Base-by-base conservation (phyloP, 2,888 invertebrate species). In the Eupelmus urozonus region DNA sequence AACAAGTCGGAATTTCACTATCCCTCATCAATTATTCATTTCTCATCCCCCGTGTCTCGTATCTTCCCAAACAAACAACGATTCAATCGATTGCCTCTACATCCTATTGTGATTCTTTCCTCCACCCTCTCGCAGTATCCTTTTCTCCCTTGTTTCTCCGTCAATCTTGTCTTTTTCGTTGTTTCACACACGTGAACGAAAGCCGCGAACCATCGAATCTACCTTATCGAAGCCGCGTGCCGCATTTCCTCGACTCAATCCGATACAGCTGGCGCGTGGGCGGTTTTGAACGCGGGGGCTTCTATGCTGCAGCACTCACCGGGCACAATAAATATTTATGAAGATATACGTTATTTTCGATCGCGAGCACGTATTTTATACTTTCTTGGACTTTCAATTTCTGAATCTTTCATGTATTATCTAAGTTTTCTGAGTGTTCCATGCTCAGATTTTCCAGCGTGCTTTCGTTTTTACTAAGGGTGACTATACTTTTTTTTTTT, bases 251-350 rank as follows among this genome's bases (percentile, higher is more conserved):
- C 42, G 60, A 45, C 45, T 55, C 76, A 70, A 69, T 76, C 76
- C 76, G 55, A 53, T 57, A 49, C 62, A 51, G 59, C 42, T 34
- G 62, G 45, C 9, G 9, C 9, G 34, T 34, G 9, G 34, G 5
- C 9, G 34, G 34, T 3, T 34, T 34, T 34, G 3, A 3, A 5
- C 34, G 3, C 34, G 34, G 34, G 9, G 34, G 9, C n/a, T 5
- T 9, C 34, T 34, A 9, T 34, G 34, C 34, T 34, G 9, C 5
- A 34, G 9, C 34, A 11, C 57, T 45, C 45, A 23, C 45, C 55
- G 53, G 29, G 9, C 62, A 62, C 78, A 63, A 74, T 78, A 78
- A 78, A 78, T 78, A 78, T 78, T 78, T 78, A 78, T 78, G 78
- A 78, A 63, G 63, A 53, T 20, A 11, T 29, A 34, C 62, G 73